phyloP scores from a whole-genome alignment of 2,797 vertebrate genomes.

The Tenualosa thibaudeaui region DNA sequence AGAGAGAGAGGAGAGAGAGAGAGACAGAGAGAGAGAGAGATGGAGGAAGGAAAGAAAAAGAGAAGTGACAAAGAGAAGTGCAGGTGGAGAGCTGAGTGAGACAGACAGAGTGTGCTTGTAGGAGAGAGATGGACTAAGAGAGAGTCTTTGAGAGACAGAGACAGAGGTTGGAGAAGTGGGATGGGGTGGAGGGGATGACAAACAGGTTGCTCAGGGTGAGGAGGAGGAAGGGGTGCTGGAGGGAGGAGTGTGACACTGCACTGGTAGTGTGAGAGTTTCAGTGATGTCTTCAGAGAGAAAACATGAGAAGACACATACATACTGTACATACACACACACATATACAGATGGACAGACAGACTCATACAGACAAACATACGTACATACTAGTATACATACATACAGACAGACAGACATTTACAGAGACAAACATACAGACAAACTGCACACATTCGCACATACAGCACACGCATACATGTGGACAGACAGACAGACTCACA shows the following conservation, averaged over 20 bases:
- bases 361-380: neutral
- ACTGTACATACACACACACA: neutral
- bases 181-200: neutral
- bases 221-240: neutral
- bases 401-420: neutral
- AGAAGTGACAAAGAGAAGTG: neutral
- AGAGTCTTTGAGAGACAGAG: neutral
- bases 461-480: neutral
- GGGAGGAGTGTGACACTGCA: neutral
- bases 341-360: neutral
- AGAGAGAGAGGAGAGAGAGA: neutral
- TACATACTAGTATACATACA: neutral
- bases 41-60: neutral
- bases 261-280: too few species aligned
- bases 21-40: neutral
- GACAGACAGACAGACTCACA: constrained; percentile 74
- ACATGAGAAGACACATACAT: neutral
- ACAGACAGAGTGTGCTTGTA: neutral
- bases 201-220: neutral
- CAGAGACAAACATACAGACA: neutral
- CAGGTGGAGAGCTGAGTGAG: neutral
- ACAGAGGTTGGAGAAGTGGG: neutral
- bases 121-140: neutral
- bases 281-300: neutral
- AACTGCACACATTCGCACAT: neutral